Conservation (phyloP, 2,113 vertebrate genomes). For the Blennius ocellaris region DNA sequence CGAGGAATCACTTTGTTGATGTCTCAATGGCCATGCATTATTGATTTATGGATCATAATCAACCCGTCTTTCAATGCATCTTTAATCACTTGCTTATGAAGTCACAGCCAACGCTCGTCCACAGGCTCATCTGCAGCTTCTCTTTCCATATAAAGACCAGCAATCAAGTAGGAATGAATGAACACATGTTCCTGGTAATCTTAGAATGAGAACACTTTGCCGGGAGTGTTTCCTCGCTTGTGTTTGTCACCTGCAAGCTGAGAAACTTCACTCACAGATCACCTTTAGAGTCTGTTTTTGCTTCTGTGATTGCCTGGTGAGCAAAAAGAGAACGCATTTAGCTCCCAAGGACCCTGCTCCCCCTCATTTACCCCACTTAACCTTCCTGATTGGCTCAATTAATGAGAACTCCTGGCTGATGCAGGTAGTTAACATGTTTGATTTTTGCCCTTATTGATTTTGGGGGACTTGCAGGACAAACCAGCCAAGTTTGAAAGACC, state of each 20-base stretch:
- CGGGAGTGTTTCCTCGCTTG: slow-evolving; percentile 15
- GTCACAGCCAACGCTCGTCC: slow-evolving; percentile 35
- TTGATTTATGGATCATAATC: slow-evolving; percentile 78
- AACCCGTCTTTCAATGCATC: slow-evolving; percentile 71
- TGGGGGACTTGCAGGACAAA: not conserved
- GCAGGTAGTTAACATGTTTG: not conserved
- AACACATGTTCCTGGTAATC: too few relatives aligned
- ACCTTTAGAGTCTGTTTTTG: slow-evolving; percentile 27
- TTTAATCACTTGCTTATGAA: slow-evolving; percentile 69
- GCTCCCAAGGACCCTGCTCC: slow-evolving; percentile 43
- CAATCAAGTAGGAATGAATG: too few relatives aligned
- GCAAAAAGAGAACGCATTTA: slow-evolving; percentile 44
- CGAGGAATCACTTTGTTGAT: slow-evolving; percentile 71
- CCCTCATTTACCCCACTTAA: slow-evolving; percentile 23
- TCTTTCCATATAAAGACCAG: slow-evolving; percentile 4
- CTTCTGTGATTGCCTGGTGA: slow-evolving; percentile 40
- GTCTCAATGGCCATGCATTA: slow-evolving; percentile 77
- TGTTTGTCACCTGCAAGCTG: slow-evolving; percentile 13
- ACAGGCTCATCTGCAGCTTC: slow-evolving; percentile 9
- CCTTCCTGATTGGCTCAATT: slow-evolving; percentile 54
- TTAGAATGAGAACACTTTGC: too few relatives aligned
- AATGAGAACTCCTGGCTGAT: slow-evolving; percentile 42
- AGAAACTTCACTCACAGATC: slow-evolving; percentile 29
- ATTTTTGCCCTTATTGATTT: slow-evolving; percentile 15
- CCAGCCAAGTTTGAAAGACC: not conserved